phyloP scores from a whole-genome alignment of 2,797 vertebrate genomes.

The Molossus molossus region DNA sequence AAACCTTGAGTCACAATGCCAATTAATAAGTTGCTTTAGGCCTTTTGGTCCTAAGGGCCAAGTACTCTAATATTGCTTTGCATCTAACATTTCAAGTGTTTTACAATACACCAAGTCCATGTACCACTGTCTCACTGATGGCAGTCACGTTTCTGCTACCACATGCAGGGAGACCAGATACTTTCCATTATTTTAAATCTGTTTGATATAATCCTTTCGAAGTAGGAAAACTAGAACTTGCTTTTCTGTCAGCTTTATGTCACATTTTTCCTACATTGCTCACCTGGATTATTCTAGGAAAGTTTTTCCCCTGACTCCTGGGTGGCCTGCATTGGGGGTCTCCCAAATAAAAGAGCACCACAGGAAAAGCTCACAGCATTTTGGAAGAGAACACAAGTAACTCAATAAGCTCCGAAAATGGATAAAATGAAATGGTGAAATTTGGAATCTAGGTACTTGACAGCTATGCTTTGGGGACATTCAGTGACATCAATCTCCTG shows the following conservation, averaged over 20 bases:
- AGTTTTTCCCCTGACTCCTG: constrained; percentile 53
- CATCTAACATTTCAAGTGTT: background rate
- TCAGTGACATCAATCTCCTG: constrained; percentile 33
- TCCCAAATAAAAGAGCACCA: constrained; percentile 69
- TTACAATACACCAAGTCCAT: background rate
- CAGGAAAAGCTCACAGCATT: constrained; percentile 49
- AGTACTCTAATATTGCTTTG: background rate
- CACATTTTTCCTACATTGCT: constrained; percentile 57
- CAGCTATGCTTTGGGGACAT: constrained; percentile 51
- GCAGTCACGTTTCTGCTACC: constrained; percentile 63
- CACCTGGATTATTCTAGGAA: constrained; percentile 66
- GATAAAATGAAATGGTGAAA: constrained; percentile 71
- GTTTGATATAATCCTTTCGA: constrained; percentile 77
- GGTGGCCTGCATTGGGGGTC: constrained; percentile 44
- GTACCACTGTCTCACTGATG: constrained; percentile 43
- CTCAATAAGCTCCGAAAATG: constrained; percentile 76
- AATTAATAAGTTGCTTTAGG: constrained; percentile 6
- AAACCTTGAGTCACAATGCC: constrained; percentile 9
- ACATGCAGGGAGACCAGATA: constrained; percentile 70
- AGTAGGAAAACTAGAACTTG: constrained; percentile 74
- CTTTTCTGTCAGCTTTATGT: constrained; percentile 40
- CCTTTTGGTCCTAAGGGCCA: constrained; percentile 49
- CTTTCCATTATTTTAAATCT: constrained; percentile 80
- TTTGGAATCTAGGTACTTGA: constrained; percentile 40
- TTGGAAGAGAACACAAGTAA: constrained; percentile 65